Base-by-base conservation (phyloP, 2,113 vertebrate species). In the Anolis sagrei region DNA sequence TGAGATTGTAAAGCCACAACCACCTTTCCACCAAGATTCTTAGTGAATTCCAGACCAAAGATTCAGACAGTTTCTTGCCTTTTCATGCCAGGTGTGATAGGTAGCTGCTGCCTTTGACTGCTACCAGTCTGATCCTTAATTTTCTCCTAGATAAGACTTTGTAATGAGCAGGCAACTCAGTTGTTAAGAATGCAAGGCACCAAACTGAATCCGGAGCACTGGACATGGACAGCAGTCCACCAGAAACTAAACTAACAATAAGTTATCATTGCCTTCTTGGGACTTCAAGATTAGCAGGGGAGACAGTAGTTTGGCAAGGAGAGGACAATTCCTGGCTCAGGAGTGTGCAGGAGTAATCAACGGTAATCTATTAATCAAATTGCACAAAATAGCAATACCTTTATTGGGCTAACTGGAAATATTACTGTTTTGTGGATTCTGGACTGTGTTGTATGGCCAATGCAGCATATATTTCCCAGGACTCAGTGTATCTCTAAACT, bases 401-500 rank as follows among this genome's bases (percentile, higher is more conserved):
- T 54, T 54, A 54, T 51, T 54, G 51, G 51, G 51, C 51, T 9
- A 54, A 54, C 51, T 54, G 11, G 11, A 54, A 14, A 10, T 54
- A 10, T 54, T 9, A 8, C 8, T 54, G 51, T 54, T 54, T 5
- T 54, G 51, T 54, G 8, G 51, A 54, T 54, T 54, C 14, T 54
- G 8, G 51, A 54, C 11, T 54, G 9, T 54, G 51, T 54, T 54
- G 51, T 14, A 54, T 54, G 6, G 18, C 13, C 54, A 58, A 4
- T 18, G 14, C 54, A 16, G 54, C 14, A 58, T 58, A 58, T 58
- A 2, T 19, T 16, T 49, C 5, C 51, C 39, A 62, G 54, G 3
- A 74, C 39, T 58, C 44, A 77, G 10, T 5, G 1, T 21, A 49
- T 58, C 91, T 90, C 3, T 88, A 87, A 21, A 6, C 19, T 48